These are phyloP conservation scores for Cetonia aurata DNA, from an alignment of 2,888 invertebrate species.

Conservation along the genomic window DNA sequence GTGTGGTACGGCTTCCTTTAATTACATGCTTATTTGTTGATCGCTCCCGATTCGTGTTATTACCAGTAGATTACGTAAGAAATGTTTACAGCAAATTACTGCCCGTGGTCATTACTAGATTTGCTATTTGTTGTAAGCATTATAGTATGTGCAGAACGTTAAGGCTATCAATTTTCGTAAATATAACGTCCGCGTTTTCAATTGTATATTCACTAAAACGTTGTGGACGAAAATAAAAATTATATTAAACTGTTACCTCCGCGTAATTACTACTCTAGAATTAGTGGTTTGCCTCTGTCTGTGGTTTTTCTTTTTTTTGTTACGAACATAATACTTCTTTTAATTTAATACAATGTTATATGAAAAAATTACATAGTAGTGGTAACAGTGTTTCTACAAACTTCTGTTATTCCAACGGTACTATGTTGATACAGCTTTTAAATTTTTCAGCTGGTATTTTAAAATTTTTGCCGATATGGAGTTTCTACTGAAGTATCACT, in stretches of 20 bases:
- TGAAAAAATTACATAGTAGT: not conserved
- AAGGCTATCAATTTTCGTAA: not conserved
- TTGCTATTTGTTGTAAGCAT: conserved; percentile 1
- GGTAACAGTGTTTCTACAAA: too few relatives aligned
- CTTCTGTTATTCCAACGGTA: too few relatives aligned
- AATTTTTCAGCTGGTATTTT: too few relatives aligned
- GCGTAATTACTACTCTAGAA: too few relatives aligned
- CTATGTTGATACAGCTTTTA: too few relatives aligned
- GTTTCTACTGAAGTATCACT: too few relatives aligned
- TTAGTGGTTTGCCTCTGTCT: too few relatives aligned
- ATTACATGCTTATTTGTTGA: conserved; percentile 35
- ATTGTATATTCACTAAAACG: conserved; percentile 9
- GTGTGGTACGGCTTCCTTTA: conserved; percentile 35
- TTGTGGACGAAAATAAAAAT: not conserved
- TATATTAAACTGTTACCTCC: not conserved
- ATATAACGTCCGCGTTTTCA: not conserved
- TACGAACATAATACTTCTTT: not conserved
- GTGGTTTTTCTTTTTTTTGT: not conserved
- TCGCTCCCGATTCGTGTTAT: conserved; percentile 34
- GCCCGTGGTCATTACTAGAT: not conserved
- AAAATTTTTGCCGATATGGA: too few relatives aligned
- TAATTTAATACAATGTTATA: not conserved
- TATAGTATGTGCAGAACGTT: not conserved
- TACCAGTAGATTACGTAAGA: conserved; percentile 14
- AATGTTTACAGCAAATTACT: conserved; percentile 2